These are phyloP conservation scores for Blennius ocellaris DNA, from an alignment of 2,113 vertebrate species.

Conservation along the genomic window DNA sequence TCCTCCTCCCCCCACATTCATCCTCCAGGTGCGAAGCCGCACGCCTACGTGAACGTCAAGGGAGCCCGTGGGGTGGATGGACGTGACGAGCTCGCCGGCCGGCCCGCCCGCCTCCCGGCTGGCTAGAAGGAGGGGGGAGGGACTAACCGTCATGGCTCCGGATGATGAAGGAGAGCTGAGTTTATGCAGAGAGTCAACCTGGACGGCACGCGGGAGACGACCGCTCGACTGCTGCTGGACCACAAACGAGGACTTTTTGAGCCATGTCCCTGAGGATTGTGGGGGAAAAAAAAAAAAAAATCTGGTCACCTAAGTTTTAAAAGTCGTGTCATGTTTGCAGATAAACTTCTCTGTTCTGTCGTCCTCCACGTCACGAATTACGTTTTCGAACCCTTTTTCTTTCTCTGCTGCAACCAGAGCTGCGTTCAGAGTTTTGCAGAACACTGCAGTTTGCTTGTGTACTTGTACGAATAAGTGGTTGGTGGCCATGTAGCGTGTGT, in stretches of 20 bases:
- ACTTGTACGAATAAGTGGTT: slow-evolving; percentile 57
- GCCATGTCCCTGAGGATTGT: slow-evolving; percentile 71
- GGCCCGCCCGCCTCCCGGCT: slow-evolving; percentile 27
- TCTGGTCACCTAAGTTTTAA: slow-evolving; percentile 57
- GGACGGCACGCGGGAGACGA: slow-evolving; percentile 38
- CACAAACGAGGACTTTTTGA: slow-evolving; percentile 69
- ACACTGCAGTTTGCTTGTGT: slow-evolving; percentile 52
- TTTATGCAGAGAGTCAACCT: slow-evolving; percentile 5
- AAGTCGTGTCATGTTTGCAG: slow-evolving; percentile 45
- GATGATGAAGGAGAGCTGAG: slow-evolving; percentile 32
- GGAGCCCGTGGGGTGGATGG: slow-evolving; percentile 50
- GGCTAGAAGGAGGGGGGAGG: slow-evolving; percentile 45
- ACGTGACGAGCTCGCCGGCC: slow-evolving; percentile 20
- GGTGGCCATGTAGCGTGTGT: slow-evolving; percentile 49
- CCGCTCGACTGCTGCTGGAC: slow-evolving; percentile 68
- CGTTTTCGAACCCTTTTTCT: slow-evolving; percentile 36
- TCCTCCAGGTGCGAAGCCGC: slow-evolving; percentile 61
- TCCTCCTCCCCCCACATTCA: slow-evolving; percentile 60
- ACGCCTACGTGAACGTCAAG: slow-evolving; percentile 37
- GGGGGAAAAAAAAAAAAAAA: too few species aligned
- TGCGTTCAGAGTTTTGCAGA: slow-evolving; percentile 55
- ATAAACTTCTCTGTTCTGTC: slow-evolving; percentile 37
- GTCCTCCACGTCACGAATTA: slow-evolving; percentile 45
- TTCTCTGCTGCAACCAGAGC: slow-evolving; percentile 64
- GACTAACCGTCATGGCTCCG: slow-evolving; percentile 51